phyloP scores from a whole-genome alignment of 2,113 vertebrate species.

The Neolamprologus sp. region DNA sequence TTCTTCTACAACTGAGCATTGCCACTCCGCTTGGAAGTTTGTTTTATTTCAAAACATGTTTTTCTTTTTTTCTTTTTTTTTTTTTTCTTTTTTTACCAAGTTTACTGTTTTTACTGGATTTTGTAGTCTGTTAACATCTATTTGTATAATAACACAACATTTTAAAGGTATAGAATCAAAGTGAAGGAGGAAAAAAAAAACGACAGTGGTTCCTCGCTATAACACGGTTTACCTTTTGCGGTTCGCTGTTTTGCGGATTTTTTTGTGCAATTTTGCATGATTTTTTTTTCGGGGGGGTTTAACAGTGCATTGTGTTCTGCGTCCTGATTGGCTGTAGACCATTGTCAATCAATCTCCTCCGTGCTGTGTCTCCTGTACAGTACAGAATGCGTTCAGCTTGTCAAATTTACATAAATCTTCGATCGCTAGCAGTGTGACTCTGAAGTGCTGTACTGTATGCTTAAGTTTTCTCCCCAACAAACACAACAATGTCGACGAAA shows the following conservation, averaged over 20 bases:
- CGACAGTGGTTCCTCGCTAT: accelerated
- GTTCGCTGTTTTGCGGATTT: not conserved
- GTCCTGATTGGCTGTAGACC: not conserved
- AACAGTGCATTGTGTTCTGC: not conserved
- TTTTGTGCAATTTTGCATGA: accelerated
- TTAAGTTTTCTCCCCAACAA: not conserved
- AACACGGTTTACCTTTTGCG: not conserved
- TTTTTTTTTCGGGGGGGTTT: not conserved
- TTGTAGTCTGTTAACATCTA: not conserved
- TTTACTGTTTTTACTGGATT: not conserved
- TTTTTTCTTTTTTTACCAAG: not conserved
- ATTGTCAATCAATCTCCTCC: not conserved
- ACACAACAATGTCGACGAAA: not conserved
- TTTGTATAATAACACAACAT: not conserved
- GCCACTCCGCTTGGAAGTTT: too few relatives aligned
- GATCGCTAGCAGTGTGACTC: accelerated
- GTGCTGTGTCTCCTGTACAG: not conserved
- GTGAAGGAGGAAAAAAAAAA: not conserved
- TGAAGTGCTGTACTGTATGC: not conserved
- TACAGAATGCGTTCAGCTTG: not conserved
- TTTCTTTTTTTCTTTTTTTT: too few relatives aligned
- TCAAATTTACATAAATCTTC: not conserved
- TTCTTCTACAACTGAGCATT: too few relatives aligned
- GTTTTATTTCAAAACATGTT: too few relatives aligned
- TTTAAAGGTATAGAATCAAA: not conserved